These are phyloP conservation scores for Mungos mungo DNA, from an alignment of 2,113 vertebrate genomes.

Conservation along the genomic window DNA sequence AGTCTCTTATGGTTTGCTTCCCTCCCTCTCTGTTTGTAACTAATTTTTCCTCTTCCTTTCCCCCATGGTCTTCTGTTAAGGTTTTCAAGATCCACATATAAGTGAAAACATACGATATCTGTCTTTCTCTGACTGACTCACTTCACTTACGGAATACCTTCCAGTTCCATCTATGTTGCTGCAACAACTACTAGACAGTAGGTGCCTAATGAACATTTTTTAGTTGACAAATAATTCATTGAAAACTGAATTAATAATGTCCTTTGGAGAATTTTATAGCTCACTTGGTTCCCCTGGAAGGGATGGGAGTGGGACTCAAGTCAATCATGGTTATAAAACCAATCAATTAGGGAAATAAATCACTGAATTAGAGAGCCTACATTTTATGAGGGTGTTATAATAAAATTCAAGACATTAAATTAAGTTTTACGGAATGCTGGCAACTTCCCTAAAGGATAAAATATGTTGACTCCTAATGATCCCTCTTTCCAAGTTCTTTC, in stretches of 20 bases:
- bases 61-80: no score
- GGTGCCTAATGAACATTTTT: not conserved
- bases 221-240: not conserved
- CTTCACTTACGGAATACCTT: no score
- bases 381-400: conserved; percentile 50
- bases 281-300: not conserved
- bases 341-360: conserved; percentile 48
- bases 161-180: no score
- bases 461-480: conserved; percentile 19
- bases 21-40: no score
- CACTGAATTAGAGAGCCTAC: conserved; percentile 37
- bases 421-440: conserved; percentile 41
- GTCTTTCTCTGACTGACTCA: no score
- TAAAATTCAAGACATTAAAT: conserved; percentile 57
- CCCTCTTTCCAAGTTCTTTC: not conserved
- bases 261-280: conserved; percentile 1
- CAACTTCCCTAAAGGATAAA: conserved; percentile 31
- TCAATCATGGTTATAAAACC: conserved; percentile 22
- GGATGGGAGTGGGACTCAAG: not conserved
- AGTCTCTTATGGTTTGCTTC: no score
- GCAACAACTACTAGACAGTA: not conserved
- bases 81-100: no score
- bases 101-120: no score
- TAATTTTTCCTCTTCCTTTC: no score
- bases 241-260: conserved; percentile 11